These are phyloP conservation scores for Chondrosia reniformis DNA, from an alignment of 37 sponge, comb jelly and placozoan species.

Conservation along the genomic window DNA sequence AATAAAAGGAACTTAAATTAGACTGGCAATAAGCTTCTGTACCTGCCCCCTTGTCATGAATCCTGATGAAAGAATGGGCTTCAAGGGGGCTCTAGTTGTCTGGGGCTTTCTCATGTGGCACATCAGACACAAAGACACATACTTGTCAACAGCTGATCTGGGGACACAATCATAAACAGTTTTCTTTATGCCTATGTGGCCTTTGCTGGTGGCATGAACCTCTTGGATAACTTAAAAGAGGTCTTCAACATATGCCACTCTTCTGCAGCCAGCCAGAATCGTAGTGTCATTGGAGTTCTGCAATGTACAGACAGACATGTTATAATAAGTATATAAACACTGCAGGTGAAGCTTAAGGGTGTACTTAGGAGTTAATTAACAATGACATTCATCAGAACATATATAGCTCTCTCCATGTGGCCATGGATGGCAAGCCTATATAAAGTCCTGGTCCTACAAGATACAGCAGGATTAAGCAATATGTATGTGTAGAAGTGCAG, in stretches of 20 bases:
- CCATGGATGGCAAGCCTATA: no score
- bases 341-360: no score
- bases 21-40: not conserved
- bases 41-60: conserved; percentile 39
- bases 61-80: conserved; percentile 31
- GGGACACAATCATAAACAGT: conserved; percentile 31
- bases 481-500: no score
- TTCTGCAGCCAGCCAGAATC: not conserved
- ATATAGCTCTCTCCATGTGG: no score
- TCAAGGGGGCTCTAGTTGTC: conserved; percentile 34
- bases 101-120: conserved; percentile 25
- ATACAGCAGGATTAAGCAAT: no score
- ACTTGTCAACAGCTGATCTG: conserved; percentile 26
- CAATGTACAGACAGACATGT: no score
- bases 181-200: not conserved
- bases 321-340: no score
- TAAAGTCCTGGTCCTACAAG: no score
- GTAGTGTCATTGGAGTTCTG: not conserved
- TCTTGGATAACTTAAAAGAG: not conserved
- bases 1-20: not conserved
- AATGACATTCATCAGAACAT: no score
- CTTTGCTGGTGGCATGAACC: not conserved
- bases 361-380: no score
- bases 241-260: not conserved
- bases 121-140: conserved; percentile 24